Evolutionary conservation across 2,797 vertebrate genomes (phyloP).

Genomic region (Squalus acanthias): DNA sequence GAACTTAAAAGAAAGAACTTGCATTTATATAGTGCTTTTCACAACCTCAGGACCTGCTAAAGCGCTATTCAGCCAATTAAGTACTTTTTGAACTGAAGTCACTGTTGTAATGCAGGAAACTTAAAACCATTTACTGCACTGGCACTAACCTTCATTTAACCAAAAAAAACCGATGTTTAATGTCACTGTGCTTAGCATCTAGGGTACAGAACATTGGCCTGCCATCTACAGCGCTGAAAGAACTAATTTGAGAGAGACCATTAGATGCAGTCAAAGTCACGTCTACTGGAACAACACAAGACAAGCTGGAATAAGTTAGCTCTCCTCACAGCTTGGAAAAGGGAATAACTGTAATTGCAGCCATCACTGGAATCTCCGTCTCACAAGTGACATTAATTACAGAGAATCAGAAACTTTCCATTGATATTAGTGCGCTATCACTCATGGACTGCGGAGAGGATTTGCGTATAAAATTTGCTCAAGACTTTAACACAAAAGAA

Average conservation of each 20-base stretch:
- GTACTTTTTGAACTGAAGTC: background rate
- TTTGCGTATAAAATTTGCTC: background rate
- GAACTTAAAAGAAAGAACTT: background rate
- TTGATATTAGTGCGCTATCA: background rate
- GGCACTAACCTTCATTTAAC: background rate
- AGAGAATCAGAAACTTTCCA: background rate
- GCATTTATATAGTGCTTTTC: background rate
- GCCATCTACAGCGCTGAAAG: background rate
- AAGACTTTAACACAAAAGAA: background rate
- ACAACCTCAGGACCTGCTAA: background rate
- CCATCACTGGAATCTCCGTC: background rate
- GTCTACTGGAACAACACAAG: background rate
- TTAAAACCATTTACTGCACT: background rate
- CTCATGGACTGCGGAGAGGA: background rate
- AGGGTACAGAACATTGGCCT: background rate
- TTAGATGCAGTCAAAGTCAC: conserved; percentile 12
- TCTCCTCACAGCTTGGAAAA: background rate
- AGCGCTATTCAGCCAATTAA: background rate
- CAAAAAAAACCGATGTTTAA: background rate
- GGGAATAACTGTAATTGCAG: background rate
- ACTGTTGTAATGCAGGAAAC: background rate
- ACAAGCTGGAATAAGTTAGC: background rate
- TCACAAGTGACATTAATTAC: conserved; percentile 19
- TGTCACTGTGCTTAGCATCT: background rate
- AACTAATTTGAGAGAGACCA: background rate